A percentile compares a stretch with the other conserved stretches of the same genome.
phyloP scores from a whole-genome alignment of 2,888 invertebrate genomes.

The Drosophila dives region DNA sequence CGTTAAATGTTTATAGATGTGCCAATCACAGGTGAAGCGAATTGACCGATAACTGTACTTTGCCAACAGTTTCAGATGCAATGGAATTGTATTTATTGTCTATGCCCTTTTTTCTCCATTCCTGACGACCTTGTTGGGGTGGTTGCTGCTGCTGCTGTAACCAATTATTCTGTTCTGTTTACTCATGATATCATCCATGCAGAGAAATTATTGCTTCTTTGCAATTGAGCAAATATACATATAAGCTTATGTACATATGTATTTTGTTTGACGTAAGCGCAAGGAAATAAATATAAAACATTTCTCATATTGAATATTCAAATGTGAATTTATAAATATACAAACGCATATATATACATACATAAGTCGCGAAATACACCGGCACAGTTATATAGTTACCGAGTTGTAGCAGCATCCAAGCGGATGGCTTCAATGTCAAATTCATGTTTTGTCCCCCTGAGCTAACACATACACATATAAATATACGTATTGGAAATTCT shows the following conservation, averaged over 20 bases:
- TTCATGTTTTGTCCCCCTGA: background rate
- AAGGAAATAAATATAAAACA: slow-evolving; percentile 30
- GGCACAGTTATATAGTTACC: slow-evolving; percentile 22
- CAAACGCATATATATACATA: background rate
- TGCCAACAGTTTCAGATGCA: slow-evolving; percentile 44
- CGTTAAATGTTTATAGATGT: slow-evolving; percentile 18
- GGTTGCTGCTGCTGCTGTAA: slow-evolving; percentile 29
- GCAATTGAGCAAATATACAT: slow-evolving; percentile 32
- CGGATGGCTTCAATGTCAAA: slow-evolving; percentile 16
- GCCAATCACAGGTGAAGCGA: slow-evolving; percentile 10
- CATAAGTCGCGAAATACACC: background rate
- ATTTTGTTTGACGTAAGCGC: slow-evolving; percentile 58
- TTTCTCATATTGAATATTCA: slow-evolving; percentile 2
- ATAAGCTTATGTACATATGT: background rate
- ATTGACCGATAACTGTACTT: slow-evolving; percentile 43
- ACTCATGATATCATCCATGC: slow-evolving; percentile 57
- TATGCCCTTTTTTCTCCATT: background rate
- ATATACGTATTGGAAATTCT: background rate
- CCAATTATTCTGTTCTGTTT: slow-evolving; percentile 50
- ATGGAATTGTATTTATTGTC: slow-evolving; percentile 23
- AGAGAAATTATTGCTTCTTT: slow-evolving; percentile 42
- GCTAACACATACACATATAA: background rate
- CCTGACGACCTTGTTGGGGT: slow-evolving; percentile 55
- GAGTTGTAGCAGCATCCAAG: slow-evolving; percentile 13
- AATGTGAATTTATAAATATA: background rate